Conservation (phyloP, 2,797 vertebrate species). For the Emys orbicularis region DNA sequence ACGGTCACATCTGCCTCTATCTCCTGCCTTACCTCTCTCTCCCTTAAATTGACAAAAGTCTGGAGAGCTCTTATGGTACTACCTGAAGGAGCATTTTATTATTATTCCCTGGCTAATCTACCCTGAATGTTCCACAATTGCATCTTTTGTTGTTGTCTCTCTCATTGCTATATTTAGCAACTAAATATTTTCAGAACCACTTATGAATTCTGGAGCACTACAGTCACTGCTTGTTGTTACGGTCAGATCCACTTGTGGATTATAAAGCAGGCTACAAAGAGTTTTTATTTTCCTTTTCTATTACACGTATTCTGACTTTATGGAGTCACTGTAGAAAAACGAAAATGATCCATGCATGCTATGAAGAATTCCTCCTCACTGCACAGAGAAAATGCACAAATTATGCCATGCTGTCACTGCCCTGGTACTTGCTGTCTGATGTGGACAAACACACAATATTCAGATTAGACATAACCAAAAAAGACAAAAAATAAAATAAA, state of each 20-base stretch:
- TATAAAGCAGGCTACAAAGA: fast-evolving
- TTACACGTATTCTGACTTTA: not conserved
- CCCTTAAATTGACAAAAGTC: not conserved
- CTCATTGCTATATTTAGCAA: not conserved
- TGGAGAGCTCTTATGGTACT: not conserved
- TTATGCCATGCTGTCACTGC: not conserved
- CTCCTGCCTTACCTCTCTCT: not conserved
- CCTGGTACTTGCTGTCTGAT: not conserved
- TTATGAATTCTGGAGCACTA: not conserved
- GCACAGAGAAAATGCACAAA: not conserved
- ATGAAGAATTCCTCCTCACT: not conserved
- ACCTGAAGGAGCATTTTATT: not conserved
- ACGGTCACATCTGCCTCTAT: not conserved
- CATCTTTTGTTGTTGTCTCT: not conserved
- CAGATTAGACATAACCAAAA: not conserved
- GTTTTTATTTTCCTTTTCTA: too few species aligned
- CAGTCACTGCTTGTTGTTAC: not conserved
- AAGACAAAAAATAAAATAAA: not conserved
- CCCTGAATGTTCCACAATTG: not conserved
- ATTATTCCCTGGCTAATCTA: not conserved
- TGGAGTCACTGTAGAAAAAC: fast-evolving
- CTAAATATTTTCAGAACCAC: not conserved
- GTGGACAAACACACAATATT: not conserved
- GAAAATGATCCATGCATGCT: not conserved
- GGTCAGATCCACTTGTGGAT: not conserved